phyloP scores from a whole-genome alignment of 2,888 invertebrate species.

The Idaea dimidiata region DNA sequence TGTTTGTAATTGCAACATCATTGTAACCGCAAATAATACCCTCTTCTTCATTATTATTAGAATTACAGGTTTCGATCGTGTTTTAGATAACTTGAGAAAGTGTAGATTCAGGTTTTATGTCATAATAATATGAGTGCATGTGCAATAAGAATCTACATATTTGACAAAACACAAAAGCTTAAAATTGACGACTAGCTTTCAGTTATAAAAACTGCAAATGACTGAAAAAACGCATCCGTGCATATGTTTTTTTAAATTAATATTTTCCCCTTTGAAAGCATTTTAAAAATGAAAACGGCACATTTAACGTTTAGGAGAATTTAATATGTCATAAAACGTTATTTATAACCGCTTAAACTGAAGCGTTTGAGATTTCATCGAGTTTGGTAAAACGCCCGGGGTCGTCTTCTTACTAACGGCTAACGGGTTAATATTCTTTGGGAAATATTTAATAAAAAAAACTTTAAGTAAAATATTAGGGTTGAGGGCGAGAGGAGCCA shows the following conservation, averaged over 20 bases:
- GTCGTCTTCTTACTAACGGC: constrained; percentile 37
- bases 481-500: neutral
- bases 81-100: too few species aligned
- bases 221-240: neutral
- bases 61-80: too few species aligned
- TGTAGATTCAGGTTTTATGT: too few species aligned
- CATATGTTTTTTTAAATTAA: constrained; percentile 39
- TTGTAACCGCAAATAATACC: too few species aligned
- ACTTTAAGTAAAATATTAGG: constrained; percentile 7
- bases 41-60: too few species aligned
- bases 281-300: constrained; percentile 63
- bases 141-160: neutral
- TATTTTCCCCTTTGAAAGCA: constrained; percentile 51
- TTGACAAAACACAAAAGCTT: neutral
- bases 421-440: constrained; percentile 48
- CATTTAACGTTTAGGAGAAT: constrained; percentile 71
- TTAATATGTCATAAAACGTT: constrained; percentile 74
- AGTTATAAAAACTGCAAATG: neutral
- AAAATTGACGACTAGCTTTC: neutral
- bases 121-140: too few species aligned
- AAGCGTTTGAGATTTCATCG: constrained; percentile 58
- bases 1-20: too few species aligned
- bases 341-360: constrained; percentile 66
- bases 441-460: constrained; percentile 33
- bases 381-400: constrained; percentile 31